Evolutionary conservation across 2,797 vertebrate genomes (phyloP), one percentile per base, ranked within the genome.

Genomic region (Phataginus tricuspis): DNA sequence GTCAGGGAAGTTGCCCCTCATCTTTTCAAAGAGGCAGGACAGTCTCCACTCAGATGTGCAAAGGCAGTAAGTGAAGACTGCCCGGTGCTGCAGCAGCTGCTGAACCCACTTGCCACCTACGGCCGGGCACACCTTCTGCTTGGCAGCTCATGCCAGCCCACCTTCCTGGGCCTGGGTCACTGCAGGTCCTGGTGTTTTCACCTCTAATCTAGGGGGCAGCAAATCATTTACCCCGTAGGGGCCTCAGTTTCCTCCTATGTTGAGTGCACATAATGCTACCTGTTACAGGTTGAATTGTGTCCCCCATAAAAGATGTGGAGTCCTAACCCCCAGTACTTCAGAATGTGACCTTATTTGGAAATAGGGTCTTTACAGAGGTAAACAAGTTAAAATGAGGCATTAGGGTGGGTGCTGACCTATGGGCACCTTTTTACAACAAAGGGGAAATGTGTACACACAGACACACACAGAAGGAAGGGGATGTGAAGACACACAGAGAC

Each of bases 91-190:
- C 0, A 64, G 11, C 12, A 18, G 27, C 80, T 16, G 7, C 29
- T 63, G 34, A 61, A 13, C 34, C 16, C 14, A 3, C 7, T 4
- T 1, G 2, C 19, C 10, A n/a, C 37, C 55, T 0, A 19, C 25
- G 13, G 8, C 2, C 14, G n/a, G 21, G 68, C 2, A 8, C 4
- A 2, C 39, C 31, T 27, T 53, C 42, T 34, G 18, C 51, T 12
- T 1, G 7, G 31, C 7, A 21, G 88, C 53, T 31, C 66, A 1
- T 7, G 4, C 5, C 25, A 1, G 72, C 71, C 18, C 13, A 0
- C 31, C 4, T 6, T 42, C 71, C 82, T 2, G 34, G 34, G 78
- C 10, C 0, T 0, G 0, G 7, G 0, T 7, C 66, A 21, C 18
- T 1, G 12, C 1, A 4, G 55, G 37, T 7, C 13, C 10, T 53